These are phyloP conservation scores for Nymphalis polychloros DNA, from an alignment of 2,888 invertebrate genomes.

Conservation along the genomic window DNA sequence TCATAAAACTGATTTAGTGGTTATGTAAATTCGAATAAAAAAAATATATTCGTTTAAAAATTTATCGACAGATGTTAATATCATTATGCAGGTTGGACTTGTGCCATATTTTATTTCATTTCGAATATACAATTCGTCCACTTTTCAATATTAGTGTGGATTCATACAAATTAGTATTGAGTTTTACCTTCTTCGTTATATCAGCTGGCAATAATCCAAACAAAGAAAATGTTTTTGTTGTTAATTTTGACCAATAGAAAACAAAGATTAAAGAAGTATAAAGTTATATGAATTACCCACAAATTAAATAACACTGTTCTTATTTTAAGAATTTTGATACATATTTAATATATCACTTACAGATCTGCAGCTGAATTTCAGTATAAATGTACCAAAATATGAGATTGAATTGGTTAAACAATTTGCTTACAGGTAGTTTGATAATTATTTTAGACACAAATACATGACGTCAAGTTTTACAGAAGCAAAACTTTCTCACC, in stretches of 20 bases:
- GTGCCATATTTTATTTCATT: constrained; percentile 21
- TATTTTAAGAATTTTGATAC: no score
- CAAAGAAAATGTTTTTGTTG: constrained; percentile 27
- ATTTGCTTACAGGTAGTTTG: no score
- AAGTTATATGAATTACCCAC: no score
- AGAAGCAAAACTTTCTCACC: no score
- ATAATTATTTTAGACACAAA: no score
- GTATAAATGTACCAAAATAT: no score
- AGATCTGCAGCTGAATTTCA: no score
- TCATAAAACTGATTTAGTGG: constrained; percentile 7
- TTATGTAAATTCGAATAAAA: constrained; percentile 4
- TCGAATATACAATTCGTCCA: constrained; percentile 31
- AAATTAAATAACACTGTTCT: no score
- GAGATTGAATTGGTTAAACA: no score
- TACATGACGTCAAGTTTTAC: no score
- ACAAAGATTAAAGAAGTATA: constrained; percentile 9
- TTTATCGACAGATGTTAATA: constrained; percentile 12
- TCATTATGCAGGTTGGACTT: constrained; percentile 31
- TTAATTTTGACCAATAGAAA: constrained; percentile 16
- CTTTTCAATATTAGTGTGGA: constrained; percentile 32
- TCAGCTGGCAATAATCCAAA: constrained; percentile 38
- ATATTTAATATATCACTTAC: no score
- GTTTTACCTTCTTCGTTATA: constrained; percentile 36
- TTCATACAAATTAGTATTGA: constrained; percentile 34
- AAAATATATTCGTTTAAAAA: constrained; percentile 1